A percentile compares a stretch with the other conserved stretches of the same genome.
Evolutionary conservation across 2,888 invertebrate species (phyloP).

Genomic region (Heliconius erato): DNA sequence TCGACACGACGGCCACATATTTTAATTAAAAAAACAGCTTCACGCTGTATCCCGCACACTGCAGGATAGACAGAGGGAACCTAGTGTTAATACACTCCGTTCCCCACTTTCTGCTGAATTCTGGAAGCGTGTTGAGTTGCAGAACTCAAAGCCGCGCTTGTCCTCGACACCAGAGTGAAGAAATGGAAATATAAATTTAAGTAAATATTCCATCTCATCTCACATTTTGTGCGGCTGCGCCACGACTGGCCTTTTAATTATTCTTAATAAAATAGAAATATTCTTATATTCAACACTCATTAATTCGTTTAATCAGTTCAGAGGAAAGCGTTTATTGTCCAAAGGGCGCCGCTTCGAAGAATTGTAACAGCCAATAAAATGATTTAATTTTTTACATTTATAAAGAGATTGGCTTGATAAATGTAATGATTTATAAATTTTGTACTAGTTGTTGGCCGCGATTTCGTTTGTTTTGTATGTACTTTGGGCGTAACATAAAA

Average conservation of each 20-base stretch:
- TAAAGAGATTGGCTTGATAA: conserved; percentile 1
- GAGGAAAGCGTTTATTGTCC: conserved; percentile 51
- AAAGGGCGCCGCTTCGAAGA: conserved; percentile 56
- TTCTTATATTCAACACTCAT: neutral
- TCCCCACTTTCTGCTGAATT: no score
- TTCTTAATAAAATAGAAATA: neutral
- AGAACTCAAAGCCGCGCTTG: no score
- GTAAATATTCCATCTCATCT: no score
- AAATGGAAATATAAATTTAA: no score
- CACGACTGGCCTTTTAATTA: neutral
- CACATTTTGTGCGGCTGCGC: neutral
- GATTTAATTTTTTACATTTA: conserved; percentile 24
- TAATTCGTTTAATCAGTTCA: conserved; percentile 41
- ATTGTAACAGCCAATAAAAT: conserved; percentile 51
- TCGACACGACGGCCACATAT: no score
- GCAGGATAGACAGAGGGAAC: no score
- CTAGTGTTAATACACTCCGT: no score
- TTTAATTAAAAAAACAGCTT: no score
- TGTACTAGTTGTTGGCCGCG: neutral
- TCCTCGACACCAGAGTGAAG: no score
- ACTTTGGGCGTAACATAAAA: neutral
- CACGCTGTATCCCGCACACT: no score
- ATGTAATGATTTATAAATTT: neutral
- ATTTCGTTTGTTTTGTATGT: neutral
- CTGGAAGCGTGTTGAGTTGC: no score